Conservation (phyloP, 2,113 vertebrate genomes). For the Cyrtonyx montezumae region DNA sequence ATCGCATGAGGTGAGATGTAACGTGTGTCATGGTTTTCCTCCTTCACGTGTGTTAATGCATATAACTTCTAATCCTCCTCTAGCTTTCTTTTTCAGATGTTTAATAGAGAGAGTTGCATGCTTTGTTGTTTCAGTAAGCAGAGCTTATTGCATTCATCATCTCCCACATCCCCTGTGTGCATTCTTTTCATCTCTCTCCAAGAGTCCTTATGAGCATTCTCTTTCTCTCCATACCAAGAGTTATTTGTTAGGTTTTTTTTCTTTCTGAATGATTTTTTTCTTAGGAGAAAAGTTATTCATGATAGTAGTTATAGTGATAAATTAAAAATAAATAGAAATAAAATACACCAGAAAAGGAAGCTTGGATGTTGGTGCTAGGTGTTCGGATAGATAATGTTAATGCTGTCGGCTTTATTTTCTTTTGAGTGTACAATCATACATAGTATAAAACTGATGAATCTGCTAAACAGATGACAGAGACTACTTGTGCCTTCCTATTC, state of each 20-base stretch:
- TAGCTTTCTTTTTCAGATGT: conserved; percentile 60
- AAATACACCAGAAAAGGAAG: not conserved
- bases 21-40: not conserved
- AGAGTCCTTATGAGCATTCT: not conserved
- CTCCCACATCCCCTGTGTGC: not conserved
- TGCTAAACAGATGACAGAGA: conserved; percentile 28
- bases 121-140: conserved; percentile 32
- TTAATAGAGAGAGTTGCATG: conserved; percentile 34
- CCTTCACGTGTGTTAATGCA: conserved; percentile 10
- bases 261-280: not conserved
- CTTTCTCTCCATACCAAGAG: not conserved
- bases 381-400: not conserved
- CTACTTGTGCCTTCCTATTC: not conserved
- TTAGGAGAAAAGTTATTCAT: not conserved
- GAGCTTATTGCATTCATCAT: conserved; percentile 40
- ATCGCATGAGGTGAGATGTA: conserved; percentile 31
- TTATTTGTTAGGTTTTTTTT: not conserved
- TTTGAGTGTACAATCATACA: not conserved
- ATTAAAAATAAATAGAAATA: too few species aligned
- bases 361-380: not conserved
- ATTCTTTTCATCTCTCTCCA: not conserved
- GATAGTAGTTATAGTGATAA: not conserved
- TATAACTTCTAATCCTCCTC: conserved; percentile 63
- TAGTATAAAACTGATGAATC: not conserved
- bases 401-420: conserved; percentile 2